Conservation (phyloP, 2,797 vertebrate genomes). For the Calcarius lapponicus region DNA sequence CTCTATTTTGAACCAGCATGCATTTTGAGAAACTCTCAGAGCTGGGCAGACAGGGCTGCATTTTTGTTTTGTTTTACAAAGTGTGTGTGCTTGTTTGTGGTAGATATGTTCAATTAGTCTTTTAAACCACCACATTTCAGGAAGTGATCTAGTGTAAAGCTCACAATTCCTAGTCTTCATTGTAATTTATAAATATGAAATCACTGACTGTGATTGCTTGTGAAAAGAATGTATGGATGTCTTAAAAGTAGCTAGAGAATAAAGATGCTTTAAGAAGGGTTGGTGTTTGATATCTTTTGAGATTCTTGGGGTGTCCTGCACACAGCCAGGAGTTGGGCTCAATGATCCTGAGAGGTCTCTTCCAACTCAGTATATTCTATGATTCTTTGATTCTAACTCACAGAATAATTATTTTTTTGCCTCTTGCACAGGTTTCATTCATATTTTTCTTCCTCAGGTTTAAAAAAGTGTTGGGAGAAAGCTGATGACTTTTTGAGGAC, state of each 20-base stretch:
- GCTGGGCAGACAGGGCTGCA: background rate
- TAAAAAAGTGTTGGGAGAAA: background rate
- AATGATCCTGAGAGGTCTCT: background rate
- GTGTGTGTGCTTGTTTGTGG: background rate
- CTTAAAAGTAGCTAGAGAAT: background rate
- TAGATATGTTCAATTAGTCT: background rate
- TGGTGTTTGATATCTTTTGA: background rate
- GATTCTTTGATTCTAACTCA: background rate
- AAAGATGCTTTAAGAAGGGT: background rate
- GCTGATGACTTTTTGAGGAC: background rate
- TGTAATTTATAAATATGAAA: background rate
- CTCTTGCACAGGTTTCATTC: background rate
- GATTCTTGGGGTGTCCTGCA: background rate
- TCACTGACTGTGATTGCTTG: background rate
- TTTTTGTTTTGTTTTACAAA: background rate
- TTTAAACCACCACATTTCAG: background rate
- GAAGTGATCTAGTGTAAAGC: background rate
- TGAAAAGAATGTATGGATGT: background rate
- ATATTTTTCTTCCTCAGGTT: background rate
- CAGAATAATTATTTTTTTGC: background rate
- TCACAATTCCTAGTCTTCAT: background rate
- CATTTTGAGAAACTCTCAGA: background rate
- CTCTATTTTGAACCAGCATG: background rate
- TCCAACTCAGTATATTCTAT: background rate
- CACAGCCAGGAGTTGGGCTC: background rate